Evolutionary conservation across 2,888 invertebrate species (phyloP), one percentile per base, ranked within the genome.

Genomic region (Ptychoptera albimana): DNA sequence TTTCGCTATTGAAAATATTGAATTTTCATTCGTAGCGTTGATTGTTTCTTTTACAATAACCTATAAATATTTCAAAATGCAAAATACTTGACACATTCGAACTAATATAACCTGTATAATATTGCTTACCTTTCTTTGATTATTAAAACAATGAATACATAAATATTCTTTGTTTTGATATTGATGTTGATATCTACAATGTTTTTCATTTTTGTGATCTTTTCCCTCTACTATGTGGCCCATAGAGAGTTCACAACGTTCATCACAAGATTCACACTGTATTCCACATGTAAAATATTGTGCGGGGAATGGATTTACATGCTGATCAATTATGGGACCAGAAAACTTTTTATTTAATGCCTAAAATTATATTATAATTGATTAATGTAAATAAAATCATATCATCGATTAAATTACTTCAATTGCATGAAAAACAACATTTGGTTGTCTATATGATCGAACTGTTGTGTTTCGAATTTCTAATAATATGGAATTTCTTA

Each of bases 251-350:
- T 67, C 68, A 54, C 81, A 81, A 23, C 75, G 69, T 43, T 66
- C 64, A 43, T 66, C 71, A 61, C 85, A 86, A 2, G 82, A 78
- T 47, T 76, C 69, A 59, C 85, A 86, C 51, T 73, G 73, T 2
- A 73, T 69, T 14, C 75, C 72, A 55, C 85, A 86, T 0, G 83
- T 82, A 55, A 85, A 84, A 65, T 83, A 83, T 57, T 84, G 78
- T 54, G 83, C 81, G 31, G 83, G 77, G 60, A 84, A 84, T 42
- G 79, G 68, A 55, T 75, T 73, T 12, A 74, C 73, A 13, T 74
- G 63, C 35, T 70, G 62, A 49, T 73, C 73, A 39, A 69, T 71
- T 36, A 83, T 74, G 51, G 76, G 72, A 2, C 79, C 79, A 52
- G 73, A 78, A 56, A 83, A 84, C 60, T 82, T 82, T 46, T 79